phyloP scores from a whole-genome alignment of 2,888 invertebrate genomes.

The Chalcosyrphus nemorum region DNA sequence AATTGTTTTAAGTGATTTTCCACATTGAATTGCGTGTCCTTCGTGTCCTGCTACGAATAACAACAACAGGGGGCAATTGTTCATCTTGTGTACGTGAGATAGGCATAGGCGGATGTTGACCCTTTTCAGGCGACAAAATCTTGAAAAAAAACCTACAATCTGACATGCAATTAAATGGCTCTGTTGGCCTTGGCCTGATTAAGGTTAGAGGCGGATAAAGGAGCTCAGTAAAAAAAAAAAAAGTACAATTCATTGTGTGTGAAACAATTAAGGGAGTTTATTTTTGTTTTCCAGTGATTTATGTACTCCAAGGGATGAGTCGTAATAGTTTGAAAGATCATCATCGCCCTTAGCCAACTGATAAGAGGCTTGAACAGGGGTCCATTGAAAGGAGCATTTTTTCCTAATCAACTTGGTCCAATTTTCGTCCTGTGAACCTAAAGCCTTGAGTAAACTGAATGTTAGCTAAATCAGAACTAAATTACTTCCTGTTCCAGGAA shows the following conservation, averaged over 20 bases:
- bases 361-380: too few relatives aligned
- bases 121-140: constrained; percentile 47
- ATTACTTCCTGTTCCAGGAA: too few relatives aligned
- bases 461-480: too few relatives aligned
- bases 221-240: background rate
- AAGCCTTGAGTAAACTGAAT: too few relatives aligned
- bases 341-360: too few relatives aligned
- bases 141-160: background rate
- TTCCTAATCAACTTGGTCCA: too few relatives aligned
- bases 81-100: constrained; percentile 33
- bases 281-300: background rate
- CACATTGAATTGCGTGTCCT: constrained; percentile 48
- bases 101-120: constrained; percentile 30
- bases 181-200: constrained; percentile 15
- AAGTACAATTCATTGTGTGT: background rate
- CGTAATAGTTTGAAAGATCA: too few relatives aligned
- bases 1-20: constrained; percentile 66
- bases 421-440: too few relatives aligned
- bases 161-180: constrained; percentile 51
- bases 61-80: constrained; percentile 42
- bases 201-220: background rate
- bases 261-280: constrained; percentile 8
- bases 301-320: background rate
- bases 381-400: too few relatives aligned
- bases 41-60: constrained; percentile 18